Conservation (phyloP, 2,797 vertebrate species). For the Emydoidea blandingii region DNA sequence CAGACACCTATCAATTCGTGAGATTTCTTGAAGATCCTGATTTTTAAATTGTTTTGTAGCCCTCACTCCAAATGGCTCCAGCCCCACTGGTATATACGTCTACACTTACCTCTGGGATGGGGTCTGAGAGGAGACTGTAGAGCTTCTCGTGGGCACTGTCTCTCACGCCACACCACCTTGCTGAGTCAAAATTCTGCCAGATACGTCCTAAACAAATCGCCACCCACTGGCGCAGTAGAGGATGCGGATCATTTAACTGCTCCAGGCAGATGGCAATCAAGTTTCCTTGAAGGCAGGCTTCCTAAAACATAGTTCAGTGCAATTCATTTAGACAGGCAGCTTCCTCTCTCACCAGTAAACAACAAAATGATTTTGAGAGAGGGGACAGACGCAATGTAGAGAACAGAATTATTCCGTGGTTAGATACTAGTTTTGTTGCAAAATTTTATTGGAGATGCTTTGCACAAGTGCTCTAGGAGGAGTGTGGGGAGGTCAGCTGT, state of each 20-base stretch:
- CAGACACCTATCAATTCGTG: neutral
- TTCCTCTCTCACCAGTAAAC: conserved; percentile 1
- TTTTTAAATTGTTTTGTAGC: neutral
- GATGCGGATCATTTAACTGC: conserved; percentile 95
- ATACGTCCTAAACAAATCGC: conserved; percentile 97
- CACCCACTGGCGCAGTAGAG: conserved; percentile 96
- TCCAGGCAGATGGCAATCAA: conserved; percentile 98
- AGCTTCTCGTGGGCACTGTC: conserved; percentile 98
- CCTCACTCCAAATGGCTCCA: neutral
- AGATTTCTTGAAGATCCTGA: neutral
- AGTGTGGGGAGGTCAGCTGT: neutral
- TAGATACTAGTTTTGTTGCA: neutral
- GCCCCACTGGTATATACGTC: rapidly evolving
- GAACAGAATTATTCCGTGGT: neutral
- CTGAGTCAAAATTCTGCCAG: conserved; percentile 99
- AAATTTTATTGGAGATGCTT: neutral
- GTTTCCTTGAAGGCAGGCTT: conserved; percentile 97
- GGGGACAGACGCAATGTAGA: neutral
- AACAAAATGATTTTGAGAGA: neutral
- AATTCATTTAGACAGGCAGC: neutral
- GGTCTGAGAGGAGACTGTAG: conserved; percentile 95
- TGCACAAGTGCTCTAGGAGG: neutral
- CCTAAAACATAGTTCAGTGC: conserved; percentile 79
- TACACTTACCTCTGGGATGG: conserved; percentile 91
- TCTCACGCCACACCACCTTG: conserved; percentile 95